phyloP scores from a whole-genome alignment of 1,140 invertebrate genomes.

The Cylas formicarius region DNA sequence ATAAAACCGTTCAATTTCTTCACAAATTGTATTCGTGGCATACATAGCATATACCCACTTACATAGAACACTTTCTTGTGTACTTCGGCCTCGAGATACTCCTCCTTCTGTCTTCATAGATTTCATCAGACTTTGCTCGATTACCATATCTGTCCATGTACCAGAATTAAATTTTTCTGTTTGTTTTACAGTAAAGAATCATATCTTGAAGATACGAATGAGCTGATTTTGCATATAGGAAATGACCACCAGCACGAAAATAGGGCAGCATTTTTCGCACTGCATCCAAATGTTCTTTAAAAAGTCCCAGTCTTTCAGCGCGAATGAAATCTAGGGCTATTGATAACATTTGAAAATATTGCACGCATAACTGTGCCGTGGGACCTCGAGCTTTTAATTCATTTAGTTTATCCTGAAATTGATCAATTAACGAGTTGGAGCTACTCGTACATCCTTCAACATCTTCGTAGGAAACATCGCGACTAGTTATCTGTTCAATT shows the following conservation, averaged over 20 bases:
- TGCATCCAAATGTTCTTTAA: conserved; percentile 34
- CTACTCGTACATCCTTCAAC: conserved; percentile 32
- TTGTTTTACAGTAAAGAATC: conserved; percentile 36
- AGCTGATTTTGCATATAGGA: conserved; percentile 43
- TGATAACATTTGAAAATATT: conserved; percentile 42
- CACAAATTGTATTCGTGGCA: conserved; percentile 25
- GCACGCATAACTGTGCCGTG: conserved; percentile 42
- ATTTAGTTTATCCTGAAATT: conserved; percentile 34
- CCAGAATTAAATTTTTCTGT: conserved; percentile 41
- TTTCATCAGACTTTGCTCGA: conserved; percentile 40
- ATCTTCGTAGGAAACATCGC: conserved; percentile 32
- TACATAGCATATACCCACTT: conserved; percentile 25
- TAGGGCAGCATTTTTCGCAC: conserved; percentile 40
- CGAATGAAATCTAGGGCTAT: conserved; percentile 40
- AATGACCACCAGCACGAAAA: conserved; percentile 43
- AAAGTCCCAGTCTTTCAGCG: conserved; percentile 40
- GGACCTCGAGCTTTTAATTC: conserved; percentile 34
- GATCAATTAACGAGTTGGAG: conserved; percentile 31
- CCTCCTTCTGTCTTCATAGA: conserved; percentile 36
- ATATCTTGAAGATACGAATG: conserved; percentile 44
- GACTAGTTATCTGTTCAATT: conserved; percentile 32
- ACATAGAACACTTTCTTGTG: conserved; percentile 17
- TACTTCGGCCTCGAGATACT: conserved; percentile 27
- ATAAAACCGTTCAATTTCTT: conserved; percentile 37
- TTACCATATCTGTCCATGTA: conserved; percentile 41